These are phyloP conservation scores for Nematostella vectensis DNA, from an alignment of 92 coral and sea anemone genomes.

Conservation along the genomic window DNA sequence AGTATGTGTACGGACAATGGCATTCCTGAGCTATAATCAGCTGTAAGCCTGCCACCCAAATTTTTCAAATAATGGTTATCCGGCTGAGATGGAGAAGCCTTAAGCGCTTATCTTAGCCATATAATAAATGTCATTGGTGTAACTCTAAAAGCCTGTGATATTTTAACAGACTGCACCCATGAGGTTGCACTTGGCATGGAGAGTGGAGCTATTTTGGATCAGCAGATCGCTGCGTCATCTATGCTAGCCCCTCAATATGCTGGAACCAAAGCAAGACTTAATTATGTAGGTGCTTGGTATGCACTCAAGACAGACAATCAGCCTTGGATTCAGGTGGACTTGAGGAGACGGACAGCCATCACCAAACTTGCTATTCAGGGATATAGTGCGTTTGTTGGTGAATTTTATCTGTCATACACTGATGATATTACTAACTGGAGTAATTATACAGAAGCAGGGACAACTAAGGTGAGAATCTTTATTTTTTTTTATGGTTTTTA, in stretches of 20 bases:
- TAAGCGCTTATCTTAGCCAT: too few relatives aligned
- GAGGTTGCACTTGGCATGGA: constrained; percentile 40
- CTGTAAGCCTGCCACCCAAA: too few relatives aligned
- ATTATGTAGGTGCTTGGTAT: constrained; percentile 40
- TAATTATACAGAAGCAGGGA: constrained; percentile 30
- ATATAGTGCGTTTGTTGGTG: constrained; percentile 24
- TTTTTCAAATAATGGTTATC: too few relatives aligned
- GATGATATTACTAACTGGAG: constrained; percentile 34
- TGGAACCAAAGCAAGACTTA: constrained; percentile 43
- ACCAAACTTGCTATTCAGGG: constrained; percentile 68
- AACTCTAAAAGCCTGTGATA: too few relatives aligned
- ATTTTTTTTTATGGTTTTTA: too few relatives aligned
- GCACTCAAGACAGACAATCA: constrained; percentile 13
- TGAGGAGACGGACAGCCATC: constrained; percentile 19
- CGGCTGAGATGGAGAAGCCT: too few relatives aligned
- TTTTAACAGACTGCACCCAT: not conserved
- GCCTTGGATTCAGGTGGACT: constrained; percentile 61
- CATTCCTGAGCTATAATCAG: too few relatives aligned
- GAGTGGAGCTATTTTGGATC: constrained; percentile 32
- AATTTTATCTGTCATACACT: constrained; percentile 29
- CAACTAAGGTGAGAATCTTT: constrained; percentile 46
- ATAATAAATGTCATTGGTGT: too few relatives aligned
- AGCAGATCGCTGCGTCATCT: constrained; percentile 45
- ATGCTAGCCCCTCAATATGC: constrained; percentile 11
- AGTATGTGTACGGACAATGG: too few relatives aligned